Percentiles rank a stretch among this genome's conserved stretches.
Conservation (phyloP, 2,797 vertebrate species). For the Zenarchopterus dispar region DNA sequence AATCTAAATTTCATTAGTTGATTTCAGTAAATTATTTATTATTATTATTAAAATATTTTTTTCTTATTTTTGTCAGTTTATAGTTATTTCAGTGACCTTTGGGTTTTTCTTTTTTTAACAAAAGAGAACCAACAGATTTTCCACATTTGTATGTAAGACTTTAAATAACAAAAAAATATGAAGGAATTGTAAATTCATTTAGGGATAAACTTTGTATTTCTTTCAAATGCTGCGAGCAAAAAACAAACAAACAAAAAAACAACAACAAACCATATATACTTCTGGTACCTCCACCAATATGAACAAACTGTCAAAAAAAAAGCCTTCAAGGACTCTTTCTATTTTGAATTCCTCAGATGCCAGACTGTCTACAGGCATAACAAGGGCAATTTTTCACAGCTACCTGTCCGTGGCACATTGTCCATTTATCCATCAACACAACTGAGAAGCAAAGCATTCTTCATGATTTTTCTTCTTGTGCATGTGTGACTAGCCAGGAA, state of each 20-base stretch:
- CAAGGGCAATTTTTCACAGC: conserved; percentile 70
- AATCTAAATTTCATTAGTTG: no score
- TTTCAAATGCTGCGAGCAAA: no score
- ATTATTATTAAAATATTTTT: no score
- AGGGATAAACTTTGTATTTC: background rate
- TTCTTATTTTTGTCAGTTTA: no score
- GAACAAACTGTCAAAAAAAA: conserved; percentile 52
- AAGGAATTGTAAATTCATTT: background rate
- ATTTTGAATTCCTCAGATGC: conserved; percentile 72
- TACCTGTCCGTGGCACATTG: conserved; percentile 70
- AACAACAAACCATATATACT: conserved; percentile 7
- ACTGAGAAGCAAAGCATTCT: conserved; percentile 66
- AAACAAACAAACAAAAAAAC: background rate
- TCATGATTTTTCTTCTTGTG: conserved; percentile 58
- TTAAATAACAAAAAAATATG: no score
- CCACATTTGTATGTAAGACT: no score
- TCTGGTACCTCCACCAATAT: conserved; percentile 27
- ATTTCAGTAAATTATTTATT: no score
- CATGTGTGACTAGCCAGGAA: conserved; percentile 31
- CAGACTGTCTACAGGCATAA: conserved; percentile 64
- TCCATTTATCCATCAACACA: conserved; percentile 71
- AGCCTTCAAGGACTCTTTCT: conserved; percentile 44
- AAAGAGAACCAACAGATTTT: no score
- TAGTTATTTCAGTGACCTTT: no score
- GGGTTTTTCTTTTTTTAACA: no score